These are phyloP conservation scores for Chironomus tepperi DNA, from an alignment of 1,140 invertebrate species.

Conservation along the genomic window DNA sequence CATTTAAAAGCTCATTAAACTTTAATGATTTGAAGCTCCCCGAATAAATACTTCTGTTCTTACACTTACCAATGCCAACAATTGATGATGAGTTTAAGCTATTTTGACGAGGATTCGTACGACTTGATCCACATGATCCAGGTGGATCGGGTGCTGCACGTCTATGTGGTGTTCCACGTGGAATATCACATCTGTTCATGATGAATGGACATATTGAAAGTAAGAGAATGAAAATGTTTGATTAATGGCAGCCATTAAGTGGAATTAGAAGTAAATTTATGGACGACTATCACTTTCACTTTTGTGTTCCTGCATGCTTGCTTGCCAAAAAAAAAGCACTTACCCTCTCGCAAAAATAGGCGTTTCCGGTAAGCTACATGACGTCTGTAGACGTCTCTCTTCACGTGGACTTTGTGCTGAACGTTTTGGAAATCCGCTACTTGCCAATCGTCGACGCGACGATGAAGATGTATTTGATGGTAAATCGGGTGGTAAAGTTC, in stretches of 20 bases:
- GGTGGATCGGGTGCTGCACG: constrained; percentile 46
- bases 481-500: constrained; percentile 41
- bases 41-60: too few relatives aligned
- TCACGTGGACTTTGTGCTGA: constrained; percentile 42
- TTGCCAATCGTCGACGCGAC: constrained; percentile 28
- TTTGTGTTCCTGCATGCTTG: too few relatives aligned
- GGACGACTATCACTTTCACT: neutral
- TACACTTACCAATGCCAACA: constrained; percentile 34
- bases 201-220: neutral
- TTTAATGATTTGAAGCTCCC: too few relatives aligned
- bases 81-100: constrained; percentile 49
- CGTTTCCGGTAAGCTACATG: constrained; percentile 71
- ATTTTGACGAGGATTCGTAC: constrained; percentile 48
- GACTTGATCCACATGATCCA: constrained; percentile 32
- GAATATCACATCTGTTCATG: constrained; percentile 53
- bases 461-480: constrained; percentile 50
- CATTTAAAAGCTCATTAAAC: too few relatives aligned
- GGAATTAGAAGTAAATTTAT: constrained; percentile 25
- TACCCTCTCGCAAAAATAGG: constrained; percentile 68
- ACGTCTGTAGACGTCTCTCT: constrained; percentile 59
- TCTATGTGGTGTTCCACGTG: constrained; percentile 55
- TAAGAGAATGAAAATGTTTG: neutral
- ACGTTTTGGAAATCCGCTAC: constrained; percentile 42
- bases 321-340: too few relatives aligned
- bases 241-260: neutral